A percentile compares a stretch with the other conserved stretches of the same genome.
Conservation (phyloP, 2,888 invertebrate genomes). For the Caenorhabditis wallacei region DNA sequence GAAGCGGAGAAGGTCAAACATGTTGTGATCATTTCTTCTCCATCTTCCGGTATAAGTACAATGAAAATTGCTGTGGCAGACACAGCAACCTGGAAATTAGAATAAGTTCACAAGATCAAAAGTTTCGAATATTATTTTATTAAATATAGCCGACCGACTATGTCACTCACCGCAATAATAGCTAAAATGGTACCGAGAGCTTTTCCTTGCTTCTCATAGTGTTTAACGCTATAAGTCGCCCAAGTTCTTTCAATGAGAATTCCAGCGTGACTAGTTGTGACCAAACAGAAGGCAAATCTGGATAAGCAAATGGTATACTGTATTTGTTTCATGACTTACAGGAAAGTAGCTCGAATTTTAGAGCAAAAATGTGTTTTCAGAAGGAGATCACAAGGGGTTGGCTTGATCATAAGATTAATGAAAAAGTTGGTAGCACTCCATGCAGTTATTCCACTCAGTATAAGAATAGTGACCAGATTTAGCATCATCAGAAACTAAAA, state of each 20-base stretch:
- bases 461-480: conserved; percentile 36
- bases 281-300: conserved; percentile 52
- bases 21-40: conserved; percentile 59
- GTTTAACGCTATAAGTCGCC: conserved; percentile 43
- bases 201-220: conserved; percentile 56
- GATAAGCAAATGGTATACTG: background rate
- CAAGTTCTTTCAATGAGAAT: conserved; percentile 53
- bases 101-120: background rate
- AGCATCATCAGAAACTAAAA: conserved; percentile 56
- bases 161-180: conserved; percentile 53
- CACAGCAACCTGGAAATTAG: conserved; percentile 45
- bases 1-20: conserved; percentile 62
- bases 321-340: conserved; percentile 34
- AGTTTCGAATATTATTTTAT: too few relatives aligned
- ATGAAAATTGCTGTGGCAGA: conserved; percentile 41
- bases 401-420: conserved; percentile 34
- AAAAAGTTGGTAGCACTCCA: conserved; percentile 43
- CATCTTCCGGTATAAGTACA: conserved; percentile 47
- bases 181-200: conserved; percentile 43
- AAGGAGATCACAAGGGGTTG: conserved; percentile 51
- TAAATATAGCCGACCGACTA: too few relatives aligned
- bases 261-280: conserved; percentile 54
- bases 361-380: conserved; percentile 55
- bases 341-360: conserved; percentile 33
- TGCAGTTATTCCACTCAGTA: conserved; percentile 41